Base-by-base conservation (phyloP, 2,797 vertebrate genomes). In the Betta splendens region DNA sequence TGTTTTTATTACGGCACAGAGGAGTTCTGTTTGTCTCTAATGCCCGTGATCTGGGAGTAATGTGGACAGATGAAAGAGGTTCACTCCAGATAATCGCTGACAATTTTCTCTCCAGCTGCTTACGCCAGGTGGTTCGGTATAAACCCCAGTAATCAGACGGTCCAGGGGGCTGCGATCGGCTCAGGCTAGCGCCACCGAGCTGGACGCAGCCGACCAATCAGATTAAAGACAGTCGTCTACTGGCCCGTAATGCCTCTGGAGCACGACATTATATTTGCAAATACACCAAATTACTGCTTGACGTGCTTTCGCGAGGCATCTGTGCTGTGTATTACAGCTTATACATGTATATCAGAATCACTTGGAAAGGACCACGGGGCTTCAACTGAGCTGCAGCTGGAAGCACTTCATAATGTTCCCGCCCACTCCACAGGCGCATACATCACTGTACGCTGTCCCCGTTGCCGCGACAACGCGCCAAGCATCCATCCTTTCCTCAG, bases 381-480 rank as follows among this genome's bases (percentile, higher is more conserved):
- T 45, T 33, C 26, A 54, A 40, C 31, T 50, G 39, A 32, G 37
- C 9, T 40, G 23, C 35, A 49, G 29, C 16, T 54, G 31, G 38
- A 64, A 43, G 25, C 20, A 23, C 35, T 45, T 5, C 11, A 39
- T 51, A 54, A 39, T 51, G 18, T 0, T 9, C 53, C n/a, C 37
- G 12, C 7, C n/a, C 13, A 10, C 3, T 5, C 5, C 20, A 9
- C 7, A 32, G 32, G 47, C 5, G 42, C 26, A 9, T n/a, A n/a
- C n/a, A n/a, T n/a, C 28, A 22, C 22, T n/a, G 15, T 16, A 31
- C 42, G 12, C 12, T 47, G 29, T 46, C 16, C 26, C 17, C 0
- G 5, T 72, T 64, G 21, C 64, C 51, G 49, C 72, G 55, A 62
- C 69, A 54, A 40, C 33, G 7, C 36, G 26, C 28, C 7, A 64